phyloP scores from a whole-genome alignment of 1,140 invertebrate genomes.

The Trachelipus rathkii region DNA sequence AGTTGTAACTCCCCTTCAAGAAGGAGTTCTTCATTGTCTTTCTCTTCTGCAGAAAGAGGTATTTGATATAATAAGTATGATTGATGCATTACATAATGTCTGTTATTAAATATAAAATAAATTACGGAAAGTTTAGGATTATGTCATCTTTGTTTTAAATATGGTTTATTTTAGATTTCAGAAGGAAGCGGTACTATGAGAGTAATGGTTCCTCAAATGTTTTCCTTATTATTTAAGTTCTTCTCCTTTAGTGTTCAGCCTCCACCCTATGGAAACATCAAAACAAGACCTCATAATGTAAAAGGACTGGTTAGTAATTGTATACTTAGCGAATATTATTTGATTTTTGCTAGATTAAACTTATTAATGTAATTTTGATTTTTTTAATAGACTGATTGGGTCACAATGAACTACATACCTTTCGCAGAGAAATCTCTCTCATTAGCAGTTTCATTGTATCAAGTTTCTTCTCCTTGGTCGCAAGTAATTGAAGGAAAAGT shows the following conservation, averaged over 20 bases:
- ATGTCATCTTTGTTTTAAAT: no score
- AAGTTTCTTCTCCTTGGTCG: constrained; percentile 68
- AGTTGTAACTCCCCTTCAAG: constrained; percentile 74
- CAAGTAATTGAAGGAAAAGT: constrained; percentile 71
- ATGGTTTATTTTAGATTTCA: constrained; percentile 28
- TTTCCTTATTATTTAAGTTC: constrained; percentile 53
- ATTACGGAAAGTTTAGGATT: no score
- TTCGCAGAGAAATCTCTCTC: constrained; percentile 79
- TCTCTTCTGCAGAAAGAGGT: constrained; percentile 69
- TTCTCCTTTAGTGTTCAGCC: constrained; percentile 51
- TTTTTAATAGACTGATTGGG: constrained; percentile 62
- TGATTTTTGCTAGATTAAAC: no score
- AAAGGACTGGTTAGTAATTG: constrained; percentile 25
- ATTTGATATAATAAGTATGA: no score
- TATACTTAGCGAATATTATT: no score
- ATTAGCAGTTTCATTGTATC: constrained; percentile 76
- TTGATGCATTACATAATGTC: no score
- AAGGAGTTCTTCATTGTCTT: constrained; percentile 73
- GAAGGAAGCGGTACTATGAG: constrained; percentile 42
- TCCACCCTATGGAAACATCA: constrained; percentile 46
- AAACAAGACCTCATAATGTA: constrained; percentile 40
- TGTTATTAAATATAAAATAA: no score
- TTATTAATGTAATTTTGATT: no score
- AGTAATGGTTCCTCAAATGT: constrained; percentile 53
- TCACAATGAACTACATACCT: constrained; percentile 81